Conservation (phyloP, 2,797 vertebrate species). For the Borostomias antarcticus region DNA sequence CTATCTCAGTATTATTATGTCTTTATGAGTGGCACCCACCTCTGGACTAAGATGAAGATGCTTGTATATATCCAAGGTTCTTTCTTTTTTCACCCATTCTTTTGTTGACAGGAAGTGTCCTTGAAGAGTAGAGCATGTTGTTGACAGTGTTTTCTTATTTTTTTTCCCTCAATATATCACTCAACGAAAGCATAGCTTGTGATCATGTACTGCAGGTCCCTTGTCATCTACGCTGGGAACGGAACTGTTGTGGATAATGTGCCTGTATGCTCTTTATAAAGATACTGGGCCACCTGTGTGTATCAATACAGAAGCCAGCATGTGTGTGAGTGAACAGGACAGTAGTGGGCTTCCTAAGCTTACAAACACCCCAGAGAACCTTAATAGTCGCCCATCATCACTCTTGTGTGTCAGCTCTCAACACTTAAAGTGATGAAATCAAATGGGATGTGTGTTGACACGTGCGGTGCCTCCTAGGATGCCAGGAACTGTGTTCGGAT, state of each 20-base stretch:
- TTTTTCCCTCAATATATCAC: no score
- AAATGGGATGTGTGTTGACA: constrained; percentile 1
- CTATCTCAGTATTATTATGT: neutral
- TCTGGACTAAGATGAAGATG: neutral
- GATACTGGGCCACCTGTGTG: no score
- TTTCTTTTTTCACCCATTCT: neutral
- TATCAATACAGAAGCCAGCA: neutral
- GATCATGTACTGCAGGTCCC: neutral
- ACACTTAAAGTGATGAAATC: constrained; percentile 18
- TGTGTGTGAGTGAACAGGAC: neutral
- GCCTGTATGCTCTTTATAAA: no score
- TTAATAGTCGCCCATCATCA: constrained; percentile 8
- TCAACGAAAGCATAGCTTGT: no score
- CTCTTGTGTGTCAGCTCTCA: constrained; percentile 1
- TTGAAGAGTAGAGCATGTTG: neutral
- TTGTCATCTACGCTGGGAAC: neutral
- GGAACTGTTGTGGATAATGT: no score
- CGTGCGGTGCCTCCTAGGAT: neutral
- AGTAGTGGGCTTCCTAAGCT: neutral
- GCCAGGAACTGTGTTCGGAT: neutral
- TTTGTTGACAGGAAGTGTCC: neutral
- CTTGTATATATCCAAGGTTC: neutral
- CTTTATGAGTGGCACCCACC: neutral
- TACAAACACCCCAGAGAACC: constrained; percentile 1
- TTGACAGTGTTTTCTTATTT: no score